phyloP scores from a whole-genome alignment of 2,113 vertebrate genomes.

The Xiphophorus maculatus region DNA sequence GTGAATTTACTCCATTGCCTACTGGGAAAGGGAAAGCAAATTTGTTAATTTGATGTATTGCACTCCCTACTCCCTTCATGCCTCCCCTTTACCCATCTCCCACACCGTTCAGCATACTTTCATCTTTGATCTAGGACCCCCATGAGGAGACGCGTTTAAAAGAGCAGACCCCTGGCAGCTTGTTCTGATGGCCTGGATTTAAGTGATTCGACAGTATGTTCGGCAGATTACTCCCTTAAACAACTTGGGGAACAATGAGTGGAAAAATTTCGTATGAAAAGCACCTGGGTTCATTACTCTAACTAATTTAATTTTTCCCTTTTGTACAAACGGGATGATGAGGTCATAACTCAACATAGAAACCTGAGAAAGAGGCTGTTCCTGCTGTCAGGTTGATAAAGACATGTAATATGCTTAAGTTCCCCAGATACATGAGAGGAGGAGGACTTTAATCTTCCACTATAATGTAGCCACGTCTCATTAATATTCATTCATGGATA shows the following conservation, averaged over 20 bases:
- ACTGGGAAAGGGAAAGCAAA: constrained; percentile 59
- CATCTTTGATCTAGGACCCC: constrained; percentile 70
- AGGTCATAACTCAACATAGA: constrained; percentile 76
- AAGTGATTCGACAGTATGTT: constrained; percentile 55
- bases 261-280: constrained; percentile 66
- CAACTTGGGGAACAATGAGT: constrained; percentile 70
- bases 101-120: constrained; percentile 53
- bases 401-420: constrained; percentile 77
- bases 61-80: constrained; percentile 54
- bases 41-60: constrained; percentile 74
- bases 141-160: constrained; percentile 61
- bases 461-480: constrained; percentile 57
- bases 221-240: constrained; percentile 73
- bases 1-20: constrained; percentile 58
- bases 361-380: constrained; percentile 68
- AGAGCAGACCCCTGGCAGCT: constrained; percentile 60
- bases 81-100: constrained; percentile 47
- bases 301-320: constrained; percentile 80
- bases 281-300: constrained; percentile 76
- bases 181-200: constrained; percentile 57
- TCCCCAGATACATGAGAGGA: constrained; percentile 69
- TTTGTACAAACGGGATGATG: constrained; percentile 77
- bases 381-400: constrained; percentile 73
- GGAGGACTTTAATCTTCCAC: constrained; percentile 65
- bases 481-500: constrained; percentile 64